Evolutionary conservation across 2,797 vertebrate species (phyloP).

Genomic region (Saxicola maurus): DNA sequence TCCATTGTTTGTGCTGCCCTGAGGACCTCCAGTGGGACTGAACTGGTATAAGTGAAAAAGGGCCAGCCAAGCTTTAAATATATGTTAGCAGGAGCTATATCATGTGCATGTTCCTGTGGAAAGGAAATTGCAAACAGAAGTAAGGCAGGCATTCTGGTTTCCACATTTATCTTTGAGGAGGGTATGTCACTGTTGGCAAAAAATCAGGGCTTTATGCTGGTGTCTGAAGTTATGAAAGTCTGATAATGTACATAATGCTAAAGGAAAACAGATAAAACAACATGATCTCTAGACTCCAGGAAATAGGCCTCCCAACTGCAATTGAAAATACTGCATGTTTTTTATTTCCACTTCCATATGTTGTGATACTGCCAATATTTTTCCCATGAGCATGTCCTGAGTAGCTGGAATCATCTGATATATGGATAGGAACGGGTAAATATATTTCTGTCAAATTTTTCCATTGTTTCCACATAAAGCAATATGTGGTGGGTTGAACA

Average conservation of each 20-base stretch:
- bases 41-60: background rate
- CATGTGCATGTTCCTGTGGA: slow-evolving; percentile 25
- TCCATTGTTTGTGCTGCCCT: slow-evolving; percentile 17
- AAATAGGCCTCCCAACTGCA: slow-evolving; percentile 41
- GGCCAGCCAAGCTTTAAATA: slow-evolving; percentile 10
- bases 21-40: slow-evolving; percentile 26
- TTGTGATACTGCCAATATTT: slow-evolving; percentile 45
- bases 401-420: slow-evolving; percentile 7
- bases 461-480: slow-evolving; percentile 35
- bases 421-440: slow-evolving; percentile 4
- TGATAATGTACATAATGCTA: slow-evolving; percentile 51
- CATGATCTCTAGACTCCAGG: slow-evolving; percentile 50
- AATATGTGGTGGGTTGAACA: slow-evolving; percentile 8
- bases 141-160: slow-evolving; percentile 24
- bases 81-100: slow-evolving; percentile 21
- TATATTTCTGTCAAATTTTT: slow-evolving; percentile 37
- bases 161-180: slow-evolving; percentile 50
- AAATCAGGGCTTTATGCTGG: slow-evolving; percentile 42
- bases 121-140: slow-evolving; percentile 42
- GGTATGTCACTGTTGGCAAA: slow-evolving; percentile 44
- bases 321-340: slow-evolving; percentile 47
- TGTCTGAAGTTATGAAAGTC: slow-evolving; percentile 40
- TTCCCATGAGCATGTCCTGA: slow-evolving; percentile 21
- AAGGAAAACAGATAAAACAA: slow-evolving; percentile 53
- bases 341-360: slow-evolving; percentile 52